Conservation (phyloP, 2,888 invertebrate species). For the Zonitis immaculata region DNA sequence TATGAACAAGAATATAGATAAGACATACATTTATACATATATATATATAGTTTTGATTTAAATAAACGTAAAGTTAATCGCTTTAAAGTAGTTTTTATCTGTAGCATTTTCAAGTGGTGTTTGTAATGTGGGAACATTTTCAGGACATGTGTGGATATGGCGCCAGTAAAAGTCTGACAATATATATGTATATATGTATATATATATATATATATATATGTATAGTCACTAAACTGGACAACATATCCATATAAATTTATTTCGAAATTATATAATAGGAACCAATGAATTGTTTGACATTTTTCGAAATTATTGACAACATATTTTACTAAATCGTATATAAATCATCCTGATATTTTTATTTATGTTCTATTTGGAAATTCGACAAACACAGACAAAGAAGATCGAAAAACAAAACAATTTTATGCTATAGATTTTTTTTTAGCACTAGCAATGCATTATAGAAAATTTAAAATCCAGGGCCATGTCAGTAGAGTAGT, state of each 20-base stretch:
- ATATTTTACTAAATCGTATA: neutral
- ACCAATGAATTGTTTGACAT: neutral
- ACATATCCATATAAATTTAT: too few relatives aligned
- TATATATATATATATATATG: too few relatives aligned
- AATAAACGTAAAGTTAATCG: conserved; percentile 10
- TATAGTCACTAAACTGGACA: conserved; percentile 8
- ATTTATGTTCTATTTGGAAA: neutral
- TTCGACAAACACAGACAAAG: neutral
- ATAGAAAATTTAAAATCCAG: too few relatives aligned
- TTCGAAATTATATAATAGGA: too few relatives aligned
- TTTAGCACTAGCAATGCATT: too few relatives aligned
- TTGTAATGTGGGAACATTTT: conserved; percentile 38
- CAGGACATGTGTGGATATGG: conserved; percentile 37
- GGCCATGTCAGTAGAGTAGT: too few relatives aligned
- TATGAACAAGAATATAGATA: conserved; percentile 11
- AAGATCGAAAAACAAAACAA: too few relatives aligned
- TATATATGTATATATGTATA: too few relatives aligned
- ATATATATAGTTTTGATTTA: neutral
- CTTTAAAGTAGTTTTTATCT: conserved; percentile 34
- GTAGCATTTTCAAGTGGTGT: conserved; percentile 36
- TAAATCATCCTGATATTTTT: neutral
- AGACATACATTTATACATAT: too few relatives aligned
- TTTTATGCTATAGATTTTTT: too few relatives aligned
- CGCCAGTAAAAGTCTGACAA: conserved; percentile 34
- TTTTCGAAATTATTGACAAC: neutral